Percentiles rank a stretch among this genome's conserved stretches.
These are phyloP conservation scores for Ceratotherium simum DNA, from an alignment of 2,113 vertebrate genomes.

Conservation along the genomic window DNA sequence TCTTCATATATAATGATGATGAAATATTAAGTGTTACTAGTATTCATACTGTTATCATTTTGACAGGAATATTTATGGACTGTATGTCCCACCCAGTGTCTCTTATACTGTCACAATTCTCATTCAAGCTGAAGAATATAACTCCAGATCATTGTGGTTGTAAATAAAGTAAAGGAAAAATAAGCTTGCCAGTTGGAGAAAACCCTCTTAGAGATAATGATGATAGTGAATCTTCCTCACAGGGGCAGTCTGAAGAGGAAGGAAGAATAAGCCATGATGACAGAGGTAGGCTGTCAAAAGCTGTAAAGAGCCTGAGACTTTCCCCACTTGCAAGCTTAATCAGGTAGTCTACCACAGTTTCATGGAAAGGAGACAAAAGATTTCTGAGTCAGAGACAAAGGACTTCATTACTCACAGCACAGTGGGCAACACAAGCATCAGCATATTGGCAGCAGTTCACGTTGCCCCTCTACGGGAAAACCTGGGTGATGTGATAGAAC, in stretches of 20 bases:
- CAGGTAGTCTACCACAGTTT: not conserved
- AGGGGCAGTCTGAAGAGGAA: not conserved
- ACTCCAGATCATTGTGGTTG: not conserved
- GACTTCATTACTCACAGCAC: not conserved
- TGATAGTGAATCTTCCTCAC: conserved; percentile 22
- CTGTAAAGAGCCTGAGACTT: not conserved
- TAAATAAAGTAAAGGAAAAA: conserved; percentile 22
- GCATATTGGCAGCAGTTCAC: not conserved
- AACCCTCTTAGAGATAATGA: not conserved
- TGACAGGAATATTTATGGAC: not conserved
- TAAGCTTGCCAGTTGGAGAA: conserved; percentile 3
- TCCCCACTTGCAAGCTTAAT: not conserved
- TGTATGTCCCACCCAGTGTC: not conserved
- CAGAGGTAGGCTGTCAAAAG: not conserved
- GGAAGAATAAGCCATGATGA: not conserved
- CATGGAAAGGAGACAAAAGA: not conserved
- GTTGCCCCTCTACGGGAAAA: not conserved
- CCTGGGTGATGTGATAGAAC: not conserved
- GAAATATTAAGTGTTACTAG: not conserved
- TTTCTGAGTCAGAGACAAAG: not conserved
- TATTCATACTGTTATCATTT: not conserved
- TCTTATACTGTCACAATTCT: not conserved
- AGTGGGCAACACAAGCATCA: not conserved
- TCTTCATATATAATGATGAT: conserved; percentile 1
- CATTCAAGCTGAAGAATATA: not conserved